phyloP scores from a whole-genome alignment of 2,113 vertebrate genomes.

The Percina caprodes region DNA sequence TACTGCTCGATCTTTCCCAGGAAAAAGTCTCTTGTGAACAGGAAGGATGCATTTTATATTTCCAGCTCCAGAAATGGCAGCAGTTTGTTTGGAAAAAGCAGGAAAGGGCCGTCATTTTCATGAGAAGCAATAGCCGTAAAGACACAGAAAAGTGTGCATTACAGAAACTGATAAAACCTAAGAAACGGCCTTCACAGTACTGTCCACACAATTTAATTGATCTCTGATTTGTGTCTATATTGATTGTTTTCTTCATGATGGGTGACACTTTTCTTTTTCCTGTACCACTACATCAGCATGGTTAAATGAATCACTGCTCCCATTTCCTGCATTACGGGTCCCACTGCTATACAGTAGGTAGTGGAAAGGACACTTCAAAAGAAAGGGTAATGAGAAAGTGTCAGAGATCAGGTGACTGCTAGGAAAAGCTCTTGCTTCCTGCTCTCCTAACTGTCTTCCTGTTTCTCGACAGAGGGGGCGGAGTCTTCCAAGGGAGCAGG shows the following conservation, averaged over 20 bases:
- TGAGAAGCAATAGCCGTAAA: neutral
- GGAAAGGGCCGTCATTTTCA: neutral
- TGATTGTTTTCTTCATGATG: neutral
- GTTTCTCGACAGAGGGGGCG: constrained; percentile 41
- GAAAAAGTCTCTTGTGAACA: neutral
- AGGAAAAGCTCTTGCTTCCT: constrained; percentile 66
- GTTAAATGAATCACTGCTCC: neutral
- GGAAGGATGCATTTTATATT: neutral
- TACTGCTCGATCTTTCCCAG: neutral
- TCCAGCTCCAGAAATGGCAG: neutral
- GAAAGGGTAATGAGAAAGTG: constrained; percentile 22
- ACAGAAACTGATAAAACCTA: neutral
- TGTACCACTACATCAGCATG: neutral
- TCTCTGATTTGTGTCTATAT: neutral
- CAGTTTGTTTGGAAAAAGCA: neutral
- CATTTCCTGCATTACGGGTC: neutral
- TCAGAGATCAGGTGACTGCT: constrained; percentile 30
- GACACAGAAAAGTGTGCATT: neutral
- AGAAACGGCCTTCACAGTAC: neutral
- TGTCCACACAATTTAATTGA: neutral
- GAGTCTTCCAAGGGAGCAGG: constrained; percentile 50
- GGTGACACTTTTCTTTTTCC: neutral
- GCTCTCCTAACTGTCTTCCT: constrained; percentile 50
- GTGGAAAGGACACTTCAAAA: neutral
- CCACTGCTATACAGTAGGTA: neutral